Base-by-base conservation (phyloP, 2,888 invertebrate genomes). In the Limnephilus auricula region DNA sequence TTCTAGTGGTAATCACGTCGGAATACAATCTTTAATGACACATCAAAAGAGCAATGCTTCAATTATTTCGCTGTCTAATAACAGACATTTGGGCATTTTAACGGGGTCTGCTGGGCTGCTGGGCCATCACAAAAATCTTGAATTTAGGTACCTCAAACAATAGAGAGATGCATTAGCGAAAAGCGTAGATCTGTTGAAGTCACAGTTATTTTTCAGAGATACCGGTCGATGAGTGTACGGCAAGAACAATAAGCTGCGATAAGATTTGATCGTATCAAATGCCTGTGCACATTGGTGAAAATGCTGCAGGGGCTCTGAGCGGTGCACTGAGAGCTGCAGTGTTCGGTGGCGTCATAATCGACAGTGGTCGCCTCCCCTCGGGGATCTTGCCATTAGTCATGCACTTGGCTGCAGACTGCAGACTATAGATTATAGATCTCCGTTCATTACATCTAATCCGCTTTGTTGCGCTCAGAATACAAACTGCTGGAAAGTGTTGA, bases 281-380 rank as follows among this genome's bases (percentile, higher is more conserved):
- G 79, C 80, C 79, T 40, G 2, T 34, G 80, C n/a, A 30, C 37
- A 30, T 45, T 40, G 79, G 34, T 89, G 79, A 25, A 45, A 79
- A 79, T 34, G 79, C 34, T 89, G 50, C 15, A 65, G 25, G 6
- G 18, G 6, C 65, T 25, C 1, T 45, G 18, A 50, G 25, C 18
- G 25, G 25, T 18, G 50, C 50, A 15, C 25, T n/a, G 65, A 65
- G 65, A 25, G 65, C 9, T 25, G 65, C 65, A 25, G 65, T n/a
- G n/a, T 65, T 80, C 40, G 79, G 79, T 89, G 89, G 80, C 89
- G 89, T 80, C 80, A 89, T 40, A 79, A 89, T 89, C 89, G 89
- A 79, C 89, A 79, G 89, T n/a, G 45, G 80, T 80, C 89, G 89
- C 80, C 89, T 79, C 40, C 79, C 89, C 79, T 79, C 89, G 89